Evolutionary conservation across 2,888 invertebrate genomes (phyloP), one percentile per base, ranked within the genome.

Genomic region (Eurytoma californica): DNA sequence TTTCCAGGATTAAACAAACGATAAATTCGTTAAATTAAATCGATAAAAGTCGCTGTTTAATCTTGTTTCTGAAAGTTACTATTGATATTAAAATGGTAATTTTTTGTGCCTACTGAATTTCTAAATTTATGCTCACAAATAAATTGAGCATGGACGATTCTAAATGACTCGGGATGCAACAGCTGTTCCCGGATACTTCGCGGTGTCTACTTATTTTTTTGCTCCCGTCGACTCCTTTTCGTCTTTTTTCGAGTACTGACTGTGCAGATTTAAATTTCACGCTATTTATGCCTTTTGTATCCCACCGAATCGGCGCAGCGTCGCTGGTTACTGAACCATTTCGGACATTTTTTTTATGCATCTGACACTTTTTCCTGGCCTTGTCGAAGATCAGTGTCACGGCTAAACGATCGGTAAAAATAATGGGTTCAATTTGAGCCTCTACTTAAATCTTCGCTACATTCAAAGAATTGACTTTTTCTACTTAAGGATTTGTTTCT

Each of bases 331-430:
- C 58, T 53, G 30, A 18, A 65, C 57, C 60, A 58, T 20, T 57
- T 55, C 18, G 47, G 49, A 16, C n/a, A 3, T 58, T n/a, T 24
- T 58, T 67, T 58, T 5, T 24, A 30, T 47, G 2, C 28, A 2
- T 2, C 24, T 24, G 24, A 28, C 20, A 16, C 3, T 20, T 58
- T 72, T 72, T 63, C 30, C 4, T 55, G 65, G 16, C 12, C 69
- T 76, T 30, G 20, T 14, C 5, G 47, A 39, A 28, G 60, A 72
- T 60, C 51, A 77, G 72, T 72, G 66, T 66, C 60, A 66, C 7
- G 60, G 66, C 58, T 77, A 53, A 30, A 60, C 20, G 66, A 77
- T 30, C 30, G 30, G 30, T 30, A 30, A 5, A 24, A 3, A 30
- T 7, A 30, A 30, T 30, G 30, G 3, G 3, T 30, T 3, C 7